phyloP scores from a whole-genome alignment of 2,888 invertebrate genomes.

The Pachymerium ferrugineum region DNA sequence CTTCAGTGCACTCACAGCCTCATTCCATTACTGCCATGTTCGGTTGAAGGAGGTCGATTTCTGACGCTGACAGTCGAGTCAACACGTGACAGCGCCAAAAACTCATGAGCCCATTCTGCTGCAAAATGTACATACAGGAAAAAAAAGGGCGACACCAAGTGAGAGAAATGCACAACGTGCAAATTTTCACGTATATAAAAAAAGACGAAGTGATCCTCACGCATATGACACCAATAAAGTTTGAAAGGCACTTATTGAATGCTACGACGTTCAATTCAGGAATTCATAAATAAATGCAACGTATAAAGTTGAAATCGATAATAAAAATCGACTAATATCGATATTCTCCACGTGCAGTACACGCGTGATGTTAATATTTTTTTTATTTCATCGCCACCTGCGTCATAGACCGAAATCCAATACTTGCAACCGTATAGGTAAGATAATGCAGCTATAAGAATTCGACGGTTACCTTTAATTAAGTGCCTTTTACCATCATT shows the following conservation, averaged over 20 bases:
- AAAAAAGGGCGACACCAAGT: neutral
- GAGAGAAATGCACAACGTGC: too few relatives aligned
- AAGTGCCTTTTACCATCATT: neutral
- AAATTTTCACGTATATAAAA: too few relatives aligned
- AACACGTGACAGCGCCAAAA: conserved; percentile 17
- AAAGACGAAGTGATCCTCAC: too few relatives aligned
- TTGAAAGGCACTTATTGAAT: too few relatives aligned
- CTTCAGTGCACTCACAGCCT: conserved; percentile 23
- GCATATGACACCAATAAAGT: too few relatives aligned
- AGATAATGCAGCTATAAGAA: conserved; percentile 1
- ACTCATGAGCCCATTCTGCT: neutral
- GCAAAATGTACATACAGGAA: neutral
- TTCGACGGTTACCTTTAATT: neutral
- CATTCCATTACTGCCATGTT: conserved; percentile 27
- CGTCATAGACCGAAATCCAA: neutral
- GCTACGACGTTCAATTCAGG: too few relatives aligned
- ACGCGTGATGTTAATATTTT: too few relatives aligned
- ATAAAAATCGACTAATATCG: too few relatives aligned
- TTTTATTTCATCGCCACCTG: neutral
- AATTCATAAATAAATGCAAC: too few relatives aligned
- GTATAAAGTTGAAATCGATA: too few relatives aligned
- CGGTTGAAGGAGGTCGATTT: conserved; percentile 27
- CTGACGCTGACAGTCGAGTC: conserved; percentile 22
- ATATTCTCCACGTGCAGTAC: too few relatives aligned
- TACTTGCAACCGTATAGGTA: neutral